phyloP scores from a whole-genome alignment of 2,797 vertebrate species.

The Halcyon badia region DNA sequence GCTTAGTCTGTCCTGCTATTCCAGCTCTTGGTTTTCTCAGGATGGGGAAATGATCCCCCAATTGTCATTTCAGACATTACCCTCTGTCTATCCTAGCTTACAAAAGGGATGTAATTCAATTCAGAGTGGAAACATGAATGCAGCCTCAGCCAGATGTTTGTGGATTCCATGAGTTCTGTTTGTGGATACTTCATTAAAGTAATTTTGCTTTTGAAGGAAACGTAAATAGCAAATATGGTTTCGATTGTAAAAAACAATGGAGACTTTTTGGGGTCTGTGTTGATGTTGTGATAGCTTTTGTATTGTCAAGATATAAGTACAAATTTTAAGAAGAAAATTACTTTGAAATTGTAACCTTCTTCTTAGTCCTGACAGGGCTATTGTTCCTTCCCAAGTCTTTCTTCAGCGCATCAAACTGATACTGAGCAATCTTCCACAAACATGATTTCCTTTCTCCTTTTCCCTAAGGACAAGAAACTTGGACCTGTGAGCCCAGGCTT shows the following conservation, averaged over 20 bases:
- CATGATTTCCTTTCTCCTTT: neutral
- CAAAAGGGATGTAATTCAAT: constrained; percentile 51
- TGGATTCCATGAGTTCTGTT: constrained; percentile 58
- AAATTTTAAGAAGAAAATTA: neutral
- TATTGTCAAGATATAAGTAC: neutral
- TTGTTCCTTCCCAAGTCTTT: neutral
- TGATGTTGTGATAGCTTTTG: constrained; percentile 18
- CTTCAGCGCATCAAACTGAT: neutral
- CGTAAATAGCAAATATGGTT: constrained; percentile 56
- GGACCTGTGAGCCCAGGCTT: neutral
- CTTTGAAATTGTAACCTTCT: neutral
- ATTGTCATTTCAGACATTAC: constrained; percentile 43
- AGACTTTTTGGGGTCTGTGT: neutral
- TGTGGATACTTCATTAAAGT: constrained; percentile 39
- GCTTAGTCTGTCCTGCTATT: neutral
- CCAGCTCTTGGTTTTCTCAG: neutral
- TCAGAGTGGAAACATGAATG: constrained; percentile 65
- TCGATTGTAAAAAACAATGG: constrained; percentile 42
- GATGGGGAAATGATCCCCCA: constrained; percentile 24
- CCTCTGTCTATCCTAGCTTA: constrained; percentile 20
- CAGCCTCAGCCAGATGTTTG: constrained; percentile 57
- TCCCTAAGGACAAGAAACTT: neutral
- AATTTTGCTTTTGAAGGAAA: constrained; percentile 46
- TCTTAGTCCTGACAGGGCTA: neutral
- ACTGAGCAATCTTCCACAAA: neutral